Evolutionary conservation across 1,140 invertebrate genomes (phyloP).

Genomic region (Drosophila elegans): DNA sequence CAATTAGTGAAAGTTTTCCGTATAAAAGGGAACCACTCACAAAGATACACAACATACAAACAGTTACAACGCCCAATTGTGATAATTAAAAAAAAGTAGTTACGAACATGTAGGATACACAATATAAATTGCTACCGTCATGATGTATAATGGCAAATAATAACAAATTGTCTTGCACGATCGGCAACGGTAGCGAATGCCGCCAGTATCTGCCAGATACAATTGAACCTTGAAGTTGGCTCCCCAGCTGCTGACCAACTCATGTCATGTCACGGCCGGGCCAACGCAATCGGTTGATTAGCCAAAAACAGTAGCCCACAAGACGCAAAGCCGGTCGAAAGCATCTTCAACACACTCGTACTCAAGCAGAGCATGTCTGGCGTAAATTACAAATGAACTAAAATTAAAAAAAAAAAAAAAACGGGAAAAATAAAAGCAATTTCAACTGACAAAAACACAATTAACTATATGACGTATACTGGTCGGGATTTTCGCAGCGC

Average conservation of each 20-base stretch:
- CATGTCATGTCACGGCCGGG: conserved; percentile 59
- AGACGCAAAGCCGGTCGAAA: conserved; percentile 14
- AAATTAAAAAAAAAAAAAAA: conserved; percentile 27
- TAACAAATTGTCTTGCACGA: conserved; percentile 75
- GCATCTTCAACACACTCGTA: conserved; percentile 18
- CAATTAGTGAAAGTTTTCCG: conserved; percentile 62
- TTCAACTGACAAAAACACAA: conserved; percentile 74
- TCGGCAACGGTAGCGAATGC: conserved; percentile 25
- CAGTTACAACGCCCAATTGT: conserved; percentile 52
- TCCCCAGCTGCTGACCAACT: conserved; percentile 17
- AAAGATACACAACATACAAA: conserved; percentile 29
- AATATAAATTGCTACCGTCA: conserved; percentile 67
- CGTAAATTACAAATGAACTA: conserved; percentile 40
- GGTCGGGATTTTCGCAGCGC: conserved; percentile 15
- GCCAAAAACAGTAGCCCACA: conserved; percentile 44
- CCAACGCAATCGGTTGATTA: conserved; percentile 57
- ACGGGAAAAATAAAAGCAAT: conserved; percentile 46
- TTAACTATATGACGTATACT: conserved; percentile 61
- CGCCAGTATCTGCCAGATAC: conserved; percentile 58
- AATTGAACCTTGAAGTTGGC: conserved; percentile 74
- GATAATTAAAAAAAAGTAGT: conserved; percentile 73
- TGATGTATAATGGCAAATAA: conserved; percentile 80
- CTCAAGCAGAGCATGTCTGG: conserved; percentile 25
- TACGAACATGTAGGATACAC: conserved; percentile 25
- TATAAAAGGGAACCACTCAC: conserved; percentile 28